Evolutionary conservation across 2,797 vertebrate genomes (phyloP).

Genomic region (Anabacerthia variegaticeps): DNA sequence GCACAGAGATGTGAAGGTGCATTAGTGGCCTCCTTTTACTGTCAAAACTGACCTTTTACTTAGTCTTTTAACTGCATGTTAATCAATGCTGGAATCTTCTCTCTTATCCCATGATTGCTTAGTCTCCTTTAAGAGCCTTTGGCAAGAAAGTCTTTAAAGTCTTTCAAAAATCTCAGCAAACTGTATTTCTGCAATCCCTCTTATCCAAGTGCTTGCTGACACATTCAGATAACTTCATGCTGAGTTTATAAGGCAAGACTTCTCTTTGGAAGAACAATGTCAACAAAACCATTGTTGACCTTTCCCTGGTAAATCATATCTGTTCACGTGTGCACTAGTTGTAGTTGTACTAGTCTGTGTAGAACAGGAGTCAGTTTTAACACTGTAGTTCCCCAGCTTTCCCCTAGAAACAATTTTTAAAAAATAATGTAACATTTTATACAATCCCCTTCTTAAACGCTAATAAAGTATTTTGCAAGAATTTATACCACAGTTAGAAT

Average conservation of each 20-base stretch:
- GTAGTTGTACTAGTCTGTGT: background rate
- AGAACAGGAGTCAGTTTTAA: background rate
- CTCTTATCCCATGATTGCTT: background rate
- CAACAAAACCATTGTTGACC: background rate
- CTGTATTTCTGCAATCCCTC: background rate
- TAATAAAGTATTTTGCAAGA: background rate
- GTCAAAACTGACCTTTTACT: background rate
- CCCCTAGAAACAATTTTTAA: background rate
- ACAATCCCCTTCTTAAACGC: background rate
- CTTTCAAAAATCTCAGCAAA: background rate
- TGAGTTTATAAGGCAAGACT: background rate
- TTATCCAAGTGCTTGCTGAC: background rate
- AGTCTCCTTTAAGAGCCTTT: background rate
- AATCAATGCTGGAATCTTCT: background rate
- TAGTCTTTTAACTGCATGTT: background rate
- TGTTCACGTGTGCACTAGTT: background rate
- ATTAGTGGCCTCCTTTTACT: background rate
- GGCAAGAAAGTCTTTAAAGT: background rate
- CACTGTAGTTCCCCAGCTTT: background rate
- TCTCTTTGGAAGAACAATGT: background rate
- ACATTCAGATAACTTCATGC: background rate
- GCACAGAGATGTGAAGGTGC: background rate
- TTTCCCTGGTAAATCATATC: background rate
- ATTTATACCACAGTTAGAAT: background rate
- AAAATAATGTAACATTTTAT: background rate